These are phyloP conservation scores for Saccostrea echinata DNA, from an alignment of 1,140 invertebrate genomes.

Conservation along the genomic window DNA sequence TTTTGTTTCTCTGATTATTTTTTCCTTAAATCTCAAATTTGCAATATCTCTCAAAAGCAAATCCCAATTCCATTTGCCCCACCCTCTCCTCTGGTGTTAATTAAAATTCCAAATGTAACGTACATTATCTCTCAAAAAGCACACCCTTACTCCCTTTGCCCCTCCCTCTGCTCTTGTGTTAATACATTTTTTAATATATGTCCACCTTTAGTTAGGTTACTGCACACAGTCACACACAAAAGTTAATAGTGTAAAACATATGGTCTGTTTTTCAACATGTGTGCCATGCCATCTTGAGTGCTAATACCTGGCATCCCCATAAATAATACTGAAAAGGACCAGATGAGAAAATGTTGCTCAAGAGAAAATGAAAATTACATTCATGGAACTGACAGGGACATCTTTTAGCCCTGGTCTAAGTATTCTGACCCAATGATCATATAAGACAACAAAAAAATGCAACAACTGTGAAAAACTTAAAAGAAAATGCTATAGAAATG, in stretches of 20 bases:
- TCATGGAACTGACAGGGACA: background rate
- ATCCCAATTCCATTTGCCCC: background rate
- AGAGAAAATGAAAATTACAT: background rate
- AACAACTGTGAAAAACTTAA: conserved; percentile 1
- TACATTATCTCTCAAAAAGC: background rate
- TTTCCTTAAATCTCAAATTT: background rate
- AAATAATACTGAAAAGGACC: conserved; percentile 35
- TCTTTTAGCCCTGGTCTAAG: background rate
- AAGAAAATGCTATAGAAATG: background rate
- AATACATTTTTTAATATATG: background rate
- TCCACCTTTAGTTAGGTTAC: background rate
- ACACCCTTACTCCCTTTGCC: background rate
- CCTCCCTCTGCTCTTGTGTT: background rate
- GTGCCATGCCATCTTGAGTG: conserved; percentile 20
- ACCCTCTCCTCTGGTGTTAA: no score
- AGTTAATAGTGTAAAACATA: conserved; percentile 18
- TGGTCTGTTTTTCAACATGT: background rate
- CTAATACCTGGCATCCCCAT: conserved; percentile 18
- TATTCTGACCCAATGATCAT: background rate
- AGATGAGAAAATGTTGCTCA: background rate
- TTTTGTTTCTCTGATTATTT: no score
- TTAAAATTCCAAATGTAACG: background rate
- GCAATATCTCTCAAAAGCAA: background rate
- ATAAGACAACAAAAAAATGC: conserved; percentile 14
- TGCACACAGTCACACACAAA: conserved; percentile 22